Evolutionary conservation across 2,113 vertebrate species (phyloP), one percentile per base, ranked within the genome.

Genomic region (Pygathrix nemaeus): DNA sequence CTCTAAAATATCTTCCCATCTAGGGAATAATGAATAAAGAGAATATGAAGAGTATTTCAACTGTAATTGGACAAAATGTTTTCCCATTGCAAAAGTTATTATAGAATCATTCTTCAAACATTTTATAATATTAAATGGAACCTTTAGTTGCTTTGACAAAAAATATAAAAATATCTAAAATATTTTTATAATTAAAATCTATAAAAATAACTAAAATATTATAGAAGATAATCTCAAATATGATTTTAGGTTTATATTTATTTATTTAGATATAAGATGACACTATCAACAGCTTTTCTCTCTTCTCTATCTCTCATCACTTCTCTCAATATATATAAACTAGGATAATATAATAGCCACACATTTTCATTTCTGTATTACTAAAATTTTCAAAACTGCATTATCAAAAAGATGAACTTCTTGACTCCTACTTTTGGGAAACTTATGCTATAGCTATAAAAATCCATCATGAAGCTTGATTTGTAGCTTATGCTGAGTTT

Each of bases 221-320:
- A 66, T 25, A 40, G 40, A 90, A 50, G 6, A 57, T 20, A 48
- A 59, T 0, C 10, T 12, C 43, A 43, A 88, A 50, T 82, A 52
- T 32, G 2, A 83, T 83, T 72, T 57, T 88, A 92, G 80, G 32
- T 8, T 30, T 59, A 5, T 66, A 35, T 95, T 45, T 59, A 57
- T 78, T 96, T 82, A 18, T 45, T 55, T 61, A 38, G 13, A 13
- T 3, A 48, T 23, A 3, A 40, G 2, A 18, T 91, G 43, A 75
- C 30, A 21, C 38, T 66, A 1, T 20, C 9, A 75, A 66, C 0
- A 6, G 1, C 10, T 82, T 87, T 1, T 32, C 6, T 72, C 27
- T 48, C 8, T 45, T 84, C 45, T 4, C 25, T 43, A 4, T 68
- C 8, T 16, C 2, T 82, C 12, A 82, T 83, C 57, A 83, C 7